Conservation (phyloP, 1,140 invertebrate species). For the Zaprionus vittiger region DNA sequence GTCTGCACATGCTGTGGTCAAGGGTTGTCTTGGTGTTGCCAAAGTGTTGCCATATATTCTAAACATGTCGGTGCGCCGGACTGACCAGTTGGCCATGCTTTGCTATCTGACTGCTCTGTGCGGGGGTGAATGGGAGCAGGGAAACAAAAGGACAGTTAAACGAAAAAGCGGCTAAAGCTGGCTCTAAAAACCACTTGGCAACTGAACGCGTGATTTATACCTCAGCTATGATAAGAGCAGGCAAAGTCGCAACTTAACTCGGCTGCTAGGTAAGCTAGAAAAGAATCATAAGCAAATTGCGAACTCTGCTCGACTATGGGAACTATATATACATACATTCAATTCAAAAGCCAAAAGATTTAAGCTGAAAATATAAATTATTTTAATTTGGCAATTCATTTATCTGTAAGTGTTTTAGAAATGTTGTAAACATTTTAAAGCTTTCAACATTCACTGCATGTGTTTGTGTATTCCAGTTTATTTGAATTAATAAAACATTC, state of each 20-base stretch:
- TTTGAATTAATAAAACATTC: no score
- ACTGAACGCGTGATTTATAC: constrained; percentile 72
- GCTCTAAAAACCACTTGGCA: constrained; percentile 65
- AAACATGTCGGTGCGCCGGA: constrained; percentile 72
- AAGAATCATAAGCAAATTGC: constrained; percentile 28
- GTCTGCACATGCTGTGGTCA: constrained; percentile 74
- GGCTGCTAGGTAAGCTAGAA: constrained; percentile 8
- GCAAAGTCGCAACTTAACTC: constrained; percentile 15
- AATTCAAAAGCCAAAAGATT: no score
- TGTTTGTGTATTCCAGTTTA: not conserved
- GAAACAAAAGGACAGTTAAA: constrained; percentile 49
- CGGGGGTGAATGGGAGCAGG: constrained; percentile 34
- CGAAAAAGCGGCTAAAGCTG: constrained; percentile 41
- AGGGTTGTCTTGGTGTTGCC: constrained; percentile 75
- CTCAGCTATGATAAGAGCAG: constrained; percentile 58
- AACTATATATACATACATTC: not conserved
- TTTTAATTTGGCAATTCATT: no score
- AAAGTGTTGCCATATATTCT: constrained; percentile 83
- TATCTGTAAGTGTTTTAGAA: no score
- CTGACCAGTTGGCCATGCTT: constrained; percentile 27
- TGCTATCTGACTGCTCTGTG: constrained; percentile 11
- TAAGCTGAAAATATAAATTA: no score
- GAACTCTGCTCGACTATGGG: constrained; percentile 29
- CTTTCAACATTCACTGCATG: no score
- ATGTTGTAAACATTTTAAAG: no score